A percentile compares a stretch with the other conserved stretches of the same genome.
These are phyloP conservation scores for Ommatoiulus sabulosus DNA, from an alignment of 2,888 invertebrate genomes.

Conservation along the genomic window DNA sequence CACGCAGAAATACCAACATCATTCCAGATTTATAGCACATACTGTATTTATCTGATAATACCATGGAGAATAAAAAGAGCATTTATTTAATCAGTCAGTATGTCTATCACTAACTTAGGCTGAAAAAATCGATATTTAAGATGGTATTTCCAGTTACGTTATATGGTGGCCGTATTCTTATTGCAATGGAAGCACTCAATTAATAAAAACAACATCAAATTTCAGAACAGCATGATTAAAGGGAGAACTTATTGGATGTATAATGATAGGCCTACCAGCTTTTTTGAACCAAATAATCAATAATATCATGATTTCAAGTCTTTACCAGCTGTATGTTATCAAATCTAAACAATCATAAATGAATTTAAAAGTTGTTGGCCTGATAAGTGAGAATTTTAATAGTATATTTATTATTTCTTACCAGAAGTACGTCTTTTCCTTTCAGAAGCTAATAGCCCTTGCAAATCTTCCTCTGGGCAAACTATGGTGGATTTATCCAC, in stretches of 20 bases:
- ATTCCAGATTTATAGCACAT: not conserved
- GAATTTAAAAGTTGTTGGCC: not conserved
- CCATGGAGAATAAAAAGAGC: not conserved
- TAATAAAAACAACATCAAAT: not conserved
- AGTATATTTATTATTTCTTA: slow-evolving; percentile 29
- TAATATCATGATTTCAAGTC: not conserved
- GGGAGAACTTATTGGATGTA: not conserved
- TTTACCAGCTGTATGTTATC: not conserved
- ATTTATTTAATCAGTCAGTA: not conserved
- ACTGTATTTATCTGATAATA: not conserved
- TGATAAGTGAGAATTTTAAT: not conserved
- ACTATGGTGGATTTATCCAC: slow-evolving; percentile 60
- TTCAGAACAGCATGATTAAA: not conserved
- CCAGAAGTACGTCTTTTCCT: slow-evolving; percentile 55
- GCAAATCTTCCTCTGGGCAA: slow-evolving; percentile 60
- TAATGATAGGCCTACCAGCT: not conserved
- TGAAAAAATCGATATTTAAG: not conserved
- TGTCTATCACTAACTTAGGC: not conserved
- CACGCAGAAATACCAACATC: not conserved
- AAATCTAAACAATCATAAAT: not conserved
- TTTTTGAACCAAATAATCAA: not conserved
- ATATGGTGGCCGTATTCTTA: not conserved
- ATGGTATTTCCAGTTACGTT: not conserved
- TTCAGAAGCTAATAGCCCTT: slow-evolving; percentile 56
- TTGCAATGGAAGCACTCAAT: not conserved